Evolutionary conservation across 1,140 invertebrate species (phyloP), one percentile per base, ranked within the genome.

Genomic region (Heliothis subflexa): DNA sequence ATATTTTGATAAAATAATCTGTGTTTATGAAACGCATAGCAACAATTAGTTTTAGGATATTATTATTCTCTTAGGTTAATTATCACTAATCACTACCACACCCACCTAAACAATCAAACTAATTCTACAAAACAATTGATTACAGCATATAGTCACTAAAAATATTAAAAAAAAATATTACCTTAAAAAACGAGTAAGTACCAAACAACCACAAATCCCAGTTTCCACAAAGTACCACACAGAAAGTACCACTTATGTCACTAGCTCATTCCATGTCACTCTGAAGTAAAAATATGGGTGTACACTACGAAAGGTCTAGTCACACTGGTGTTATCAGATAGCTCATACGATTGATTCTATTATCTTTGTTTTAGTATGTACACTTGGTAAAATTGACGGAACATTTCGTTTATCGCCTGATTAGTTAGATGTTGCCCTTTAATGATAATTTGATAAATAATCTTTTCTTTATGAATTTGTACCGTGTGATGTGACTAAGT

Each of bases 271-370:
- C 45, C 62, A 25, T 70, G 18, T 18, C 12, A 52, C 45, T 70
- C 50, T n/a, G 14, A 4, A 25, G 12, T 16, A 12, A 28, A 33
- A 70, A 70, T 0, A 49, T 14, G 47, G 21, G 47, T 21, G 47
- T 52, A 52, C 25, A 9, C 47, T 52, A n/a, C 13, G 66, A 52
- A 50, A 28, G 47, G 66, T 70, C 13, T 70, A 45, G 21, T 3
- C 21, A 52, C 47, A 70, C 66, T 70, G 62, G n/a, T 50, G 59
- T 79, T 79, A 80, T 80, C 77, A 52, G 77, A 78, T 78, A 78
- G 55, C 55, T 18, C 40, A 18, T 16, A 52, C 57, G 77, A 78
- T 78, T 78, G 71, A 21, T n/a, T 33, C 50, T 54, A 78, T 59
- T 78, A 78, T 78, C 77, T 78, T 47, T 78, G 55, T 57, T 70